phyloP scores from a whole-genome alignment of 2,888 invertebrate species.

The Drosophila cognata region DNA sequence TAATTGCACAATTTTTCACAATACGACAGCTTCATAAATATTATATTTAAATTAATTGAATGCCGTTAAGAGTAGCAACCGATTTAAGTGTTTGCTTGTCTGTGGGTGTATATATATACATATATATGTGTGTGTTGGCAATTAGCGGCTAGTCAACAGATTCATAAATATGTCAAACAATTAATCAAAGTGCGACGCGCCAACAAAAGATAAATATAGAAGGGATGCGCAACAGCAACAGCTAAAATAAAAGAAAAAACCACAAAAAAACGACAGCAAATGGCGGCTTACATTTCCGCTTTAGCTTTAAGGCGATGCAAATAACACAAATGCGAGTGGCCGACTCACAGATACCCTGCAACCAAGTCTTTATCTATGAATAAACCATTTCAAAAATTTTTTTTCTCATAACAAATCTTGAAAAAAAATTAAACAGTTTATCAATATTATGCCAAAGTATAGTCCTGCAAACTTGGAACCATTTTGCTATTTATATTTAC shows the following conservation, averaged over 20 bases:
- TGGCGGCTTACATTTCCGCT: constrained; percentile 65
- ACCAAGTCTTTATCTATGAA: background rate
- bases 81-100: constrained; percentile 1
- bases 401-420: background rate
- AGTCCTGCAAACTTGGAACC: background rate
- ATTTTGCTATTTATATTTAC: constrained; percentile 9
- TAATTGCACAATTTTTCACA: constrained; percentile 65
- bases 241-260: background rate
- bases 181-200: constrained; percentile 46
- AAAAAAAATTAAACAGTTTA: background rate
- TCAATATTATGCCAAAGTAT: background rate
- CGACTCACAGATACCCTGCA: background rate
- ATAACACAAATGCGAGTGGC: background rate
- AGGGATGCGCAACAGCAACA: constrained; percentile 8
- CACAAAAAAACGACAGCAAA: constrained; percentile 37
- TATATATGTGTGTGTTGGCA: constrained; percentile 28
- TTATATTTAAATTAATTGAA: constrained; percentile 74
- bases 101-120: background rate
- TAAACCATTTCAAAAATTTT: background rate
- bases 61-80: constrained; percentile 47
- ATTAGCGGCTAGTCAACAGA: constrained; percentile 52
- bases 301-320: constrained; percentile 22
- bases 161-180: constrained; percentile 60
- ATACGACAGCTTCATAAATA: constrained; percentile 72
- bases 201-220: constrained; percentile 7